Evolutionary conservation across 2,113 vertebrate genomes (phyloP).

Genomic region (Balaenoptera acutorostrata): DNA sequence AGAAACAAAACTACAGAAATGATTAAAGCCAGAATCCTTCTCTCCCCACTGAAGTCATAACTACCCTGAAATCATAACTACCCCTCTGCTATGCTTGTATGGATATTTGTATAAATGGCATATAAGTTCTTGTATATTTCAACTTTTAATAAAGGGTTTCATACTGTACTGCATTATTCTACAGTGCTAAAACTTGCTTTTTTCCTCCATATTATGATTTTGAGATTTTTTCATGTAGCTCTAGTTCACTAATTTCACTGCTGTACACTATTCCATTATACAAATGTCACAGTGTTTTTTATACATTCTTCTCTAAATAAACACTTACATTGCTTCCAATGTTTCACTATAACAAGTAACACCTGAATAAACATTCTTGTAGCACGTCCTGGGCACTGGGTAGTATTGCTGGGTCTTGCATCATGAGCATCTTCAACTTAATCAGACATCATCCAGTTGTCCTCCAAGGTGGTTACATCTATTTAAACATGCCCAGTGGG

Average conservation of each 20-base stretch:
- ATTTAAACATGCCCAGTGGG: not conserved
- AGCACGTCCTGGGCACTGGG: not conserved
- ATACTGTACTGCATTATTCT: not conserved
- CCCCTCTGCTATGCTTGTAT: not conserved
- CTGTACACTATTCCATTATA: not conserved
- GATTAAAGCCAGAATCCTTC: not conserved
- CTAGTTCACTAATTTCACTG: not conserved
- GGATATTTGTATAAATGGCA: not conserved
- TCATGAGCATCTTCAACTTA: not conserved
- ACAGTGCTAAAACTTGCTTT: not conserved
- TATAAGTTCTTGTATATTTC: not conserved
- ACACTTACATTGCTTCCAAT: not conserved
- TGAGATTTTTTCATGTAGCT: not conserved
- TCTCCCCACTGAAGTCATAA: not conserved
- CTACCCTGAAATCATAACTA: not conserved
- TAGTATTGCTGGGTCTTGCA: not conserved
- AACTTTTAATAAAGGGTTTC: not conserved
- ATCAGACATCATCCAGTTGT: not conserved
- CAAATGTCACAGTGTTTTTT: not conserved
- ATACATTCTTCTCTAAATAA: not conserved
- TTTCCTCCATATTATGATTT: not conserved
- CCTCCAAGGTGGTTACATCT: not conserved
- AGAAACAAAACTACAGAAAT: not conserved
- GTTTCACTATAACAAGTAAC: not conserved
- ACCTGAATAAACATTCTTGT: not conserved